A percentile compares a stretch with the other conserved stretches of the same genome.
phyloP scores from a whole-genome alignment of 2,113 vertebrate species.

The Pterocles gutturalis region DNA sequence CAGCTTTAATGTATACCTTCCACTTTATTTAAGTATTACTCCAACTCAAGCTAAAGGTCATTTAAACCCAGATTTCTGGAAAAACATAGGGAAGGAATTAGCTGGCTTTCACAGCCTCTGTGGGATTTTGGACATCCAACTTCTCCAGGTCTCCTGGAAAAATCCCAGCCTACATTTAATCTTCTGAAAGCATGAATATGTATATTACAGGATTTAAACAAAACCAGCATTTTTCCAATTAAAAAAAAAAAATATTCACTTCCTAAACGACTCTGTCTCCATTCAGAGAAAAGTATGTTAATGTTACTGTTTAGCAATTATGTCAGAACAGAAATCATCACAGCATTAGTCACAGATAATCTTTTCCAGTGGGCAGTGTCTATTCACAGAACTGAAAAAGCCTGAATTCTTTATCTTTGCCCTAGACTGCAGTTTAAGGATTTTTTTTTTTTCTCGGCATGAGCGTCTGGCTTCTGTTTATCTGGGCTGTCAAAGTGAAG shows the following conservation, averaged over 20 bases:
- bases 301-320: constrained; percentile 18
- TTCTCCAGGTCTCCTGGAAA: background rate
- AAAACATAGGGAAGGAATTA: background rate
- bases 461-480: constrained; percentile 77
- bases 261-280: background rate
- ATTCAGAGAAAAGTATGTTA: background rate
- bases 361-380: constrained; percentile 65
- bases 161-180: background rate
- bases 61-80: background rate
- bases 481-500: constrained; percentile 77
- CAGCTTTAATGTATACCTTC: background rate
- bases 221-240: background rate
- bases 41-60: background rate
- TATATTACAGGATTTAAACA: background rate
- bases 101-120: background rate
- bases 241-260: background rate
- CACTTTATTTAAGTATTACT: background rate
- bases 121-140: background rate
- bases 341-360: constrained; percentile 40
- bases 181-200: background rate
- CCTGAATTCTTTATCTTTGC: constrained; percentile 75
- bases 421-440: constrained; percentile 75
- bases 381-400: constrained; percentile 69
- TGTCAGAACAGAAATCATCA: constrained; percentile 1
- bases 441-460: constrained; percentile 74